Evolutionary conservation across 2,888 invertebrate genomes (phyloP).

Genomic region (Xanthia icteritia): DNA sequence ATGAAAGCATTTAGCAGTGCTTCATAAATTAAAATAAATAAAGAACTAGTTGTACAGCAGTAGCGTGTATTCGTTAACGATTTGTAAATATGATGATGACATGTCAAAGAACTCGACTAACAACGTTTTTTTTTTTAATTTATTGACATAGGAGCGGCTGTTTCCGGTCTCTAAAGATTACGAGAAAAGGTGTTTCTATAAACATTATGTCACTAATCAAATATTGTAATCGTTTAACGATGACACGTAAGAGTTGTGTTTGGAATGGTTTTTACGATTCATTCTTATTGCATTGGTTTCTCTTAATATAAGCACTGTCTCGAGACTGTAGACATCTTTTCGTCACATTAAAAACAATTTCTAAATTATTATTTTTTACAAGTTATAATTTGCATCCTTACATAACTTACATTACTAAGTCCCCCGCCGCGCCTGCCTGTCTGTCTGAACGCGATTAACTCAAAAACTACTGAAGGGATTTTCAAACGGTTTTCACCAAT

Average conservation of each 20-base stretch:
- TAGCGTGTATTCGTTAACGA: conserved; percentile 30
- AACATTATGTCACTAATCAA: conserved; percentile 58
- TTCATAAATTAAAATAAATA: neutral
- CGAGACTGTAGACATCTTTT: neutral
- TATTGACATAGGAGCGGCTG: conserved; percentile 44
- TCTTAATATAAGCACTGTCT: neutral
- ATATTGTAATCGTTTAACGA: conserved; percentile 45
- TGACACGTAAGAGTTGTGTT: conserved; percentile 3
- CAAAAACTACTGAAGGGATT: too few species aligned
- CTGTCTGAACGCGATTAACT: too few species aligned
- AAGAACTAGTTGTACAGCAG: neutral
- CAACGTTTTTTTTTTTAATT: conserved; percentile 36
- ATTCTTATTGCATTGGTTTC: conserved; percentile 15
- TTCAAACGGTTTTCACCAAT: too few species aligned
- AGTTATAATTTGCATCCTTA: too few species aligned
- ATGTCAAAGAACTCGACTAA: conserved; percentile 24
- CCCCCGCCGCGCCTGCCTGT: too few species aligned
- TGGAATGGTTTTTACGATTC: conserved; percentile 1
- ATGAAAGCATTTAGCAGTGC: neutral
- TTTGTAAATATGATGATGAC: conserved; percentile 25
- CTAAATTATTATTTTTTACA: too few species aligned
- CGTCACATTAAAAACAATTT: neutral
- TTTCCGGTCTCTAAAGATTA: conserved; percentile 53
- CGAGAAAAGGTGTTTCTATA: conserved; percentile 31
- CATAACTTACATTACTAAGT: too few species aligned